Conservation (phyloP, 2,113 vertebrate genomes). For the human (Homo sapiens) region DNA sequence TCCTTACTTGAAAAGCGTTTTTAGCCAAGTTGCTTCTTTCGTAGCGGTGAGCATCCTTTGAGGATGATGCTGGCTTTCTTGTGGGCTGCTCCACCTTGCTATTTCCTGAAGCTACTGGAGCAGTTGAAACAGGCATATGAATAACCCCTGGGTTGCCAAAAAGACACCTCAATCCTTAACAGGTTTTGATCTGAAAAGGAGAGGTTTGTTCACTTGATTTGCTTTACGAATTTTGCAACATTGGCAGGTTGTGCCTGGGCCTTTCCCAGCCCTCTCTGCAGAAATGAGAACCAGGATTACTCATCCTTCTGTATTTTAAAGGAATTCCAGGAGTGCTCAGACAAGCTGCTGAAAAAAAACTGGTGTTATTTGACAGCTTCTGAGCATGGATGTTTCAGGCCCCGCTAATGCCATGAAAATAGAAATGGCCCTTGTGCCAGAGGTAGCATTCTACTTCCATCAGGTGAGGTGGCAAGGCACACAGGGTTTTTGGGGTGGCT, state of each 20-base stretch:
- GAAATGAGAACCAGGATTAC: conserved; percentile 10
- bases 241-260: conserved; percentile 56
- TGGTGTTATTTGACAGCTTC: conserved; percentile 11
- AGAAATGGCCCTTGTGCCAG: background rate
- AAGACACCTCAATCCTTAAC: conserved; percentile 50
- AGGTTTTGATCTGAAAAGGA: conserved; percentile 72
- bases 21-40: background rate
- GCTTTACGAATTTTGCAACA: conserved; percentile 70
- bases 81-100: background rate
- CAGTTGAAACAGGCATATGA: background rate
- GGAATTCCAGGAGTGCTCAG: conserved; percentile 46
- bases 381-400: background rate
- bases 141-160: background rate
- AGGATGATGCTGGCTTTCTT: background rate
- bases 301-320: conserved; percentile 27
- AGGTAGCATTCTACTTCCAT: background rate
- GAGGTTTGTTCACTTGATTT: conserved; percentile 53
- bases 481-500: background rate
- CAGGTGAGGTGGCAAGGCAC: background rate
- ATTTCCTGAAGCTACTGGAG: conserved; percentile 67
- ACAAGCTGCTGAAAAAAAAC: conserved; percentile 17
- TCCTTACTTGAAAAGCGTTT: conserved; percentile 4
- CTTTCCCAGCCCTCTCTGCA: conserved; percentile 53
- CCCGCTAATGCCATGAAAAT: background rate
- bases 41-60: background rate